These are phyloP conservation scores for Spheniscus humboldti DNA, from an alignment of 2,797 vertebrate genomes.

Conservation along the genomic window DNA sequence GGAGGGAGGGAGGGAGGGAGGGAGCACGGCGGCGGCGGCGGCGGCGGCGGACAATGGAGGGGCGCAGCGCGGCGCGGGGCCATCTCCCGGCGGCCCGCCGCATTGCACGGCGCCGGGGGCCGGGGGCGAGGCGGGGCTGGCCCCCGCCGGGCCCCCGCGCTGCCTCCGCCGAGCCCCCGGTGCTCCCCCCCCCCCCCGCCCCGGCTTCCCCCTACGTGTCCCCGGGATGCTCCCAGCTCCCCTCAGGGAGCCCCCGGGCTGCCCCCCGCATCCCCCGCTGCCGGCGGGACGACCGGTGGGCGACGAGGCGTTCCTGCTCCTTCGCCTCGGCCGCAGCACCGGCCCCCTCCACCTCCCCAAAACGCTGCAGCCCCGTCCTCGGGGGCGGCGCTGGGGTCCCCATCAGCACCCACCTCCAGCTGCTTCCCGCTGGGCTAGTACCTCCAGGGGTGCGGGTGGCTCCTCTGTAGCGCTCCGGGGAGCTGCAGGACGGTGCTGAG, in stretches of 20 bases:
- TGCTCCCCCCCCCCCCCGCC: no score
- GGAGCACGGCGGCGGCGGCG: neutral
- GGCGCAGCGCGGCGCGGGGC: neutral
- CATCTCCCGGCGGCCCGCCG: slow-evolving; percentile 2
- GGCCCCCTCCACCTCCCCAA: no score
- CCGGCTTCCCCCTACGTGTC: no score
- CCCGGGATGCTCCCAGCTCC: no score
- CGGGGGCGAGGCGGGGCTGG: neutral
- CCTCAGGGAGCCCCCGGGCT: no score
- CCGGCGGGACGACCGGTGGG: neutral
- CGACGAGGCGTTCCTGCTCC: neutral
- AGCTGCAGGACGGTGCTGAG: neutral
- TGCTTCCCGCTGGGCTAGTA: neutral
- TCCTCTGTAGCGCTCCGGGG: neutral
- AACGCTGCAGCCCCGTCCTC: neutral
- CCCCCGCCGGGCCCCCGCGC: no score
- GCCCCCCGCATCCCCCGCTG: neutral
- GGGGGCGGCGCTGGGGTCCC: neutral
- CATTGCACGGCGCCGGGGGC: neutral
- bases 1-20: no score
- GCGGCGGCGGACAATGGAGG: slow-evolving; percentile 17
- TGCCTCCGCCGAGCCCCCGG: no score
- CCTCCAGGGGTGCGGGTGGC: no score
- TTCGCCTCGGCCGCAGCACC: neutral
- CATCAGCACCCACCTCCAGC: neutral